phyloP scores from a whole-genome alignment of 2,113 vertebrate species.

The Paratilapia polleni region DNA sequence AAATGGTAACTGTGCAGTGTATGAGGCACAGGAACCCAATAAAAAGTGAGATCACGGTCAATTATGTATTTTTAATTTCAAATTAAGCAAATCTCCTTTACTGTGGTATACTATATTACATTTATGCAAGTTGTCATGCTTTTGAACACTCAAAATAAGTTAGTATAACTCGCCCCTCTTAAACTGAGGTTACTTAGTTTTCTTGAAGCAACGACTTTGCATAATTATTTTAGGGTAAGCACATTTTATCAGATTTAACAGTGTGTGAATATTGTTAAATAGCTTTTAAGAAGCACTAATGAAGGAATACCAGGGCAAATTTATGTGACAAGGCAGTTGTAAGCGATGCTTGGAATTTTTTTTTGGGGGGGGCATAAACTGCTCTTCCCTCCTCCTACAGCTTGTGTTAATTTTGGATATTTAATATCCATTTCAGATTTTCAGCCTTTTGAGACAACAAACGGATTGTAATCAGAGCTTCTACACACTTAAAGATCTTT shows the following conservation, averaged over 20 bases:
- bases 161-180: too few relatives aligned
- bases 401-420: not conserved
- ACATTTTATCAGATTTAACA: not conserved
- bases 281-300: not conserved
- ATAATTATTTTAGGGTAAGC: not conserved
- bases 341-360: not conserved
- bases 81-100: too few relatives aligned
- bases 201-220: not conserved
- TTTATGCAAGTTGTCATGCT: too few relatives aligned
- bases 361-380: rapidly evolving
- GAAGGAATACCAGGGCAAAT: not conserved
- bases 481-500: not conserved
- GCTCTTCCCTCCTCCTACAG: not conserved
- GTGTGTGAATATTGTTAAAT: not conserved
- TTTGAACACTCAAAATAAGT: too few relatives aligned
- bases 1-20: too few relatives aligned
- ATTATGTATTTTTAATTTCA: too few relatives aligned
- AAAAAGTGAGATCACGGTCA: too few relatives aligned
- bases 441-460: not conserved
- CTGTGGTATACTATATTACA: too few relatives aligned
- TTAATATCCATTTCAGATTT: not conserved
- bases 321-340: not conserved
- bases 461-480: not conserved
- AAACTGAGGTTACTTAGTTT: too few relatives aligned
- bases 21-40: too few relatives aligned